These are phyloP conservation scores for Catharus minimus DNA, from an alignment of 2,113 vertebrate species.

Conservation along the genomic window DNA sequence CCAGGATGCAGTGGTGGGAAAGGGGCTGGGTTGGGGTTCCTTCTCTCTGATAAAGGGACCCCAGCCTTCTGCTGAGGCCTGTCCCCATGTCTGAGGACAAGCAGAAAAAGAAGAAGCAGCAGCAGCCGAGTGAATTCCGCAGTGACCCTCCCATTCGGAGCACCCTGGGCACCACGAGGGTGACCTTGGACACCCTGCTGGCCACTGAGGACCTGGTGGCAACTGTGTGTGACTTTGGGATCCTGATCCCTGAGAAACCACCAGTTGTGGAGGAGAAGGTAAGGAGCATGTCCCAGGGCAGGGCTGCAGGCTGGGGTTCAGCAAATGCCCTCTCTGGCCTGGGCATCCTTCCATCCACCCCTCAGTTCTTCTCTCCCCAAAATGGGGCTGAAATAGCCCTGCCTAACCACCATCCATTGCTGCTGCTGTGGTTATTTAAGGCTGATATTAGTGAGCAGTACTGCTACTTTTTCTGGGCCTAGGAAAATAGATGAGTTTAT, in stretches of 20 bases:
- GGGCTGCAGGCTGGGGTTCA: not conserved
- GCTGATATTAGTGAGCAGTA: not conserved
- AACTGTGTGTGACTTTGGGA: slow-evolving; percentile 73
- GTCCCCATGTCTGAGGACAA: not conserved
- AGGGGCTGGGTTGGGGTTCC: not conserved
- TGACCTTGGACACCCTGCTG: slow-evolving; percentile 71
- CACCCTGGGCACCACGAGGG: slow-evolving; percentile 52
- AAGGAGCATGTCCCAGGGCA: not conserved
- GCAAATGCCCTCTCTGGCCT: not conserved
- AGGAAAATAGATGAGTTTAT: not conserved
- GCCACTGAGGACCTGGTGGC: slow-evolving; percentile 38
- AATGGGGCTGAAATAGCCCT: not conserved
- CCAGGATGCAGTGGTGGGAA: not conserved
- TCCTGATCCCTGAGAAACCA: not conserved
- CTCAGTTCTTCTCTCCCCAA: not conserved
- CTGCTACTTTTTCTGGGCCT: not conserved
- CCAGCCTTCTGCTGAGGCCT: not conserved
- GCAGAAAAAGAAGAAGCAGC: slow-evolving; percentile 52
- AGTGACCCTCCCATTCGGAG: slow-evolving; percentile 67
- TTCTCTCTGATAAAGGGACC: not conserved
- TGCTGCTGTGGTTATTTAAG: not conserved
- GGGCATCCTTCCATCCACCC: not conserved
- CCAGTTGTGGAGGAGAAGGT: slow-evolving; percentile 32
- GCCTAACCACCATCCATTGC: rapidly evolving
- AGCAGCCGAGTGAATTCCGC: slow-evolving; percentile 35